A percentile compares a stretch with the other conserved stretches of the same genome.
These are phyloP conservation scores for Rhamphomyia laevipes DNA, from an alignment of 2,888 invertebrate genomes.

Conservation along the genomic window DNA sequence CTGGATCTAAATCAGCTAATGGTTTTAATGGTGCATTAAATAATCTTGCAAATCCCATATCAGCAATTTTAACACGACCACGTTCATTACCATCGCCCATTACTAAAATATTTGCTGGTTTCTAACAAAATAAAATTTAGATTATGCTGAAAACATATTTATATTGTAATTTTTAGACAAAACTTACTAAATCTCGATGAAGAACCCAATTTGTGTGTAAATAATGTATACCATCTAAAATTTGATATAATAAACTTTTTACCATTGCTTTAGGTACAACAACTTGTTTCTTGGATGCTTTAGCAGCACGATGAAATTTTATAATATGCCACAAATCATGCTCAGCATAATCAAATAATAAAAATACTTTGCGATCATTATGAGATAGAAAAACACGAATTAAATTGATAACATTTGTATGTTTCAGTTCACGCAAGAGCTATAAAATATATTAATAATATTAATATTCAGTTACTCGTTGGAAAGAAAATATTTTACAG, in stretches of 20 bases:
- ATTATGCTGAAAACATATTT: neutral
- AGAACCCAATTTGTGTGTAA: conserved; percentile 98
- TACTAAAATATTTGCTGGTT: conserved; percentile 97
- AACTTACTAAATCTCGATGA: conserved; percentile 81
- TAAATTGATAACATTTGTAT: conserved; percentile 92
- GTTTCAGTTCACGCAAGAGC: conserved; percentile 90
- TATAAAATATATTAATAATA: conserved; percentile 31
- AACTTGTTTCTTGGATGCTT: conserved; percentile 92
- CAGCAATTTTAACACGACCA: conserved; percentile 95
- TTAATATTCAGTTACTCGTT: neutral
- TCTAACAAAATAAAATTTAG: conserved; percentile 41
- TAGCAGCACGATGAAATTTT: conserved; percentile 95
- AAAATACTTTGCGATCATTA: conserved; percentile 91
- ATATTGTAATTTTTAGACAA: neutral
- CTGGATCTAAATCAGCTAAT: conserved; percentile 94
- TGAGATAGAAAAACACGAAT: conserved; percentile 95
- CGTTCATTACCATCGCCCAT: conserved; percentile 98
- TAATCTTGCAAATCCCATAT: conserved; percentile 97
- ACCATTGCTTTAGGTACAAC: conserved; percentile 96
- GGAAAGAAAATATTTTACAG: conserved; percentile 42
- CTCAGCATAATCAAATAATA: conserved; percentile 96
- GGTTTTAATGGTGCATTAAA: conserved; percentile 98
- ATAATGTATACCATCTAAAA: conserved; percentile 97
- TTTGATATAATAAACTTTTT: conserved; percentile 93
- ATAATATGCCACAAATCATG: conserved; percentile 99